Evolutionary conservation across 2,888 invertebrate species (phyloP), one percentile per base, ranked within the genome.

Genomic region (Chymomyza caudatula): DNA sequence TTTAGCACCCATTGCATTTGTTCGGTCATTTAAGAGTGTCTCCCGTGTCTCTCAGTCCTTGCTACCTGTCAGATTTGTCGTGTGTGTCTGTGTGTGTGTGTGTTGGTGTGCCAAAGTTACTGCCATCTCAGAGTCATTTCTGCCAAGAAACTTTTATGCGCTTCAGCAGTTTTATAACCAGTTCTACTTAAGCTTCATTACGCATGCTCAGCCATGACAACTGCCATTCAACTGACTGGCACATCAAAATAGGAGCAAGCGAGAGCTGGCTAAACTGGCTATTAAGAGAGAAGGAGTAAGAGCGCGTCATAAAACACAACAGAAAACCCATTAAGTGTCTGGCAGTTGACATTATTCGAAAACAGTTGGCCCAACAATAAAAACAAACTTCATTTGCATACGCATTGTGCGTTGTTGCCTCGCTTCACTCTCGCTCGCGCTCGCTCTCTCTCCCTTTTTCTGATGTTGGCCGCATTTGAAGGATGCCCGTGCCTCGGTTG

Each of bases 111-210:
- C 17, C 47, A 15, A 47, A 47, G 47, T 47, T 47, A 37, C 29
- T 8, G 29, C 29, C 29, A 37, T 37, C 29, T 37, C 29, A 37
- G 29, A 37, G 47, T 17, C 47, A 19, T 20, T 51, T 51, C 51
- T 23, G 51, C 13, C 23, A 51, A 47, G 47, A 15, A 23, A 47
- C 17, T 63, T 60, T 65, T 60, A 64, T 65, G 52, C 49, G 64
- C 59, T 49, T 71, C 54, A 63, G 66, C 61, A 61, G 63, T 59
- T 52, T 71, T 74, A 80, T 74, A 80, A 83, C 83, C 80, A 80
- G 83, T 83, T 80, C 80, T 83, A 83, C 80, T 80, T 80, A 83
- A 80, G 80, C 80, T 80, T 80, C 80, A 80, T 80, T 80, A 80
- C 80, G 80, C 80, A 80, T 80, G 80, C 80, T 80, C 84, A 80